A percentile compares a stretch with the other conserved stretches of the same genome.
phyloP scores from a whole-genome alignment of 1,140 invertebrate species.

The Fopius arisanus region DNA sequence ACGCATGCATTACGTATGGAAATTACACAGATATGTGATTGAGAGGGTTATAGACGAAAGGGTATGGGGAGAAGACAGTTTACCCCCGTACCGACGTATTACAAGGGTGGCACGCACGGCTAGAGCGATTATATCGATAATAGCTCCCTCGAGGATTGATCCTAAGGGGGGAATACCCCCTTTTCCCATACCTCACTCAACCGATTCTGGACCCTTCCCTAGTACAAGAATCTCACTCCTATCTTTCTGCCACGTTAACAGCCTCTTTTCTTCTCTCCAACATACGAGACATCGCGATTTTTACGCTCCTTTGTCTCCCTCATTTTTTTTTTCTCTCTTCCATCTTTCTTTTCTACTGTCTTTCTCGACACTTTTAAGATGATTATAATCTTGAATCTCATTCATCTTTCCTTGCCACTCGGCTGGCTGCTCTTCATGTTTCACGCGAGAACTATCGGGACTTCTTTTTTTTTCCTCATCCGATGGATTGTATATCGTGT shows the following conservation, averaged over 20 bases:
- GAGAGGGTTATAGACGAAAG: not conserved
- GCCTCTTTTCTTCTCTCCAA: slow-evolving; percentile 29
- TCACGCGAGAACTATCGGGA: not conserved
- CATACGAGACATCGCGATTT: slow-evolving; percentile 11
- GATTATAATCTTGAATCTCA: slow-evolving; percentile 15
- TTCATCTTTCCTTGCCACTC: slow-evolving; percentile 4
- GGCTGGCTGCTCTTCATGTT: not conserved
- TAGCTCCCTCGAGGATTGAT: slow-evolving; percentile 32
- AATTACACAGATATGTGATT: not conserved
- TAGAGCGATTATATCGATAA: slow-evolving; percentile 37
- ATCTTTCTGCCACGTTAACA: slow-evolving; percentile 31
- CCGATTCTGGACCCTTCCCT: not conserved
- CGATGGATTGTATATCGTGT: not conserved
- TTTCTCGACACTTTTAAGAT: slow-evolving; percentile 13
- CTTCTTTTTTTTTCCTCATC: not conserved
- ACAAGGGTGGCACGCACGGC: slow-evolving; percentile 33
- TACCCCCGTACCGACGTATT: slow-evolving; percentile 2
- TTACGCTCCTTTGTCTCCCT: slow-evolving; percentile 15
- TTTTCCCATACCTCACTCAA: not conserved
- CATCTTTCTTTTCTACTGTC: not conserved
- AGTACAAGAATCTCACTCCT: slow-evolving; percentile 27
- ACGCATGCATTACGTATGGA: not conserved
- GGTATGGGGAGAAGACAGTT: slow-evolving; percentile 1
- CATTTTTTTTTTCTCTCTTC: not conserved
- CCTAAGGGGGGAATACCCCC: not conserved